phyloP scores from a whole-genome alignment of 1,140 invertebrate genomes.

The Thaumetopoea pityocampa region DNA sequence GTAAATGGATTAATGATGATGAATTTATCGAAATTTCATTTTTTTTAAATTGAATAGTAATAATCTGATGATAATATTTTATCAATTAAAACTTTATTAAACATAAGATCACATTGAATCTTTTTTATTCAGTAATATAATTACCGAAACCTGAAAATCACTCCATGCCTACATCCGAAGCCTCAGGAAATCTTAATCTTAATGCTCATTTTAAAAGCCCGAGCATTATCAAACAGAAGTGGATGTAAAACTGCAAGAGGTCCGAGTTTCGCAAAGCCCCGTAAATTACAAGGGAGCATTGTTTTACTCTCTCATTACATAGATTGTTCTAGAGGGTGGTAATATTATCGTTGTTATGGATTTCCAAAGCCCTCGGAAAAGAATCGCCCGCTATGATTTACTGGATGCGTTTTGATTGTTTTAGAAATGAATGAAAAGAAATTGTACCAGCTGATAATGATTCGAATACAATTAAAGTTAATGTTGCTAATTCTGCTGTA shows the following conservation, averaged over 20 bases:
- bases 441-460: no score
- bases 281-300: conserved; percentile 53
- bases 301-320: conserved; percentile 62
- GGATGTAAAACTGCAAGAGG: conserved; percentile 36
- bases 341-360: conserved; percentile 42
- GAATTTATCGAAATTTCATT: no score
- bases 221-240: conserved; percentile 42
- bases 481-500: no score
- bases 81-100: no score
- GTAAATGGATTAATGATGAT: no score
- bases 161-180: conserved; percentile 9
- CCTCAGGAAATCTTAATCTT: conserved; percentile 43
- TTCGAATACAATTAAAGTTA: no score
- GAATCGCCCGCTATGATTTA: conserved; percentile 26
- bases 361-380: conserved; percentile 30
- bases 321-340: conserved; percentile 46
- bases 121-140: not conserved
- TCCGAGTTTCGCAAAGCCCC: conserved; percentile 35
- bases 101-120: no score
- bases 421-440: no score
- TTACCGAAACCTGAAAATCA: conserved; percentile 9
- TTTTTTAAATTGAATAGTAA: no score
- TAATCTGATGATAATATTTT: no score
- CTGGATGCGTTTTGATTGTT: conserved; percentile 20
- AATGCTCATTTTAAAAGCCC: conserved; percentile 41